Conservation (phyloP, 1,140 invertebrate species). For the Schlechtendalia chinensis region DNA sequence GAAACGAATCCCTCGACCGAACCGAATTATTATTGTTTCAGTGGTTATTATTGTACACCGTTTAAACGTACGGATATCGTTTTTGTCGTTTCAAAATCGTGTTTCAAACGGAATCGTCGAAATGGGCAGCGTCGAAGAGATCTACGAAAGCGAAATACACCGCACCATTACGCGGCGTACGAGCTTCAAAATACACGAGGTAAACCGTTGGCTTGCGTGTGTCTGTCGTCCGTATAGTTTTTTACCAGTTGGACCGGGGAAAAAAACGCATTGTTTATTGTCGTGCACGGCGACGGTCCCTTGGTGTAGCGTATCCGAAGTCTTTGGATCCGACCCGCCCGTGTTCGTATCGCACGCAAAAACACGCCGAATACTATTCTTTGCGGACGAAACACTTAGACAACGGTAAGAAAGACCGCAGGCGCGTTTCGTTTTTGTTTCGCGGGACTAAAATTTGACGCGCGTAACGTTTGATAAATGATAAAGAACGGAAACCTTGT, state of each 20-base stretch:
- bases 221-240: too few relatives aligned
- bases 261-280: too few relatives aligned
- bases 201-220: slow-evolving; percentile 11
- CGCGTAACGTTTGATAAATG: background rate
- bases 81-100: background rate
- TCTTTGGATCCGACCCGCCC: too few relatives aligned
- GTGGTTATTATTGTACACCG: background rate
- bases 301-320: too few relatives aligned
- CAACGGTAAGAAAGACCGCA: too few relatives aligned
- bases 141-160: slow-evolving; percentile 53
- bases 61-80: background rate
- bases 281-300: too few relatives aligned
- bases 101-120: background rate
- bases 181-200: slow-evolving; percentile 54
- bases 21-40: background rate
- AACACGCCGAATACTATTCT: too few relatives aligned
- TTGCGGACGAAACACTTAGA: too few relatives aligned
- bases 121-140: slow-evolving; percentile 53
- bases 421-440: background rate
- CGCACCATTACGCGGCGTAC: slow-evolving; percentile 53
- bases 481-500: slow-evolving; percentile 5
- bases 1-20: background rate
- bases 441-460: background rate
- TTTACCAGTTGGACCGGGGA: too few relatives aligned
- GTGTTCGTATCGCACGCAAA: too few relatives aligned